A percentile compares a stretch with the other conserved stretches of the same genome.
phyloP scores from a whole-genome alignment of 2,888 invertebrate genomes.

The Oscheius sp. region DNA sequence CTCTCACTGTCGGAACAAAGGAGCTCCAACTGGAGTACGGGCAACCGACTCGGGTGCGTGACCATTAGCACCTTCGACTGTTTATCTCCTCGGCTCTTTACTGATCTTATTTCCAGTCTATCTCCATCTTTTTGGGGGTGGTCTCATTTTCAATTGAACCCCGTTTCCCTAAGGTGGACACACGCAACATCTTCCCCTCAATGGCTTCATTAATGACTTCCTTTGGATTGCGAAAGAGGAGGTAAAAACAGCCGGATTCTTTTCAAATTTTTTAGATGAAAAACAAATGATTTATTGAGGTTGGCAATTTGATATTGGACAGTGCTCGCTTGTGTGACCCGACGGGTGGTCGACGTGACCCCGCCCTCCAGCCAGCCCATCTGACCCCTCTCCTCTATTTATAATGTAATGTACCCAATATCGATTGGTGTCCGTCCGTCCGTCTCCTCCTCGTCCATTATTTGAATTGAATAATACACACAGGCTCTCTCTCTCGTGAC shows the following conservation, averaged over 20 bases:
- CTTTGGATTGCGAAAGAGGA: too few species aligned
- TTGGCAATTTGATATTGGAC: not conserved
- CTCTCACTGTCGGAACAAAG: too few species aligned
- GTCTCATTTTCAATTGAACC: too few species aligned
- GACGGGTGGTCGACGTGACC: slow-evolving; percentile 2
- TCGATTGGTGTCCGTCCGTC: not conserved
- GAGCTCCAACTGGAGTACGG: not conserved
- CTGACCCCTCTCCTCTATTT: slow-evolving; percentile 27
- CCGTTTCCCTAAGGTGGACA: too few species aligned
- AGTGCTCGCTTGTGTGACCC: not conserved
- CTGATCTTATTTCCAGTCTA: slow-evolving; percentile 17
- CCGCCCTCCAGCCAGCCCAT: slow-evolving; percentile 26
- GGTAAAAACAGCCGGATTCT: too few species aligned
- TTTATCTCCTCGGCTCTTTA: not conserved
- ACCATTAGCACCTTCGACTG: not conserved
- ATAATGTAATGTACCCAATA: slow-evolving; percentile 21
- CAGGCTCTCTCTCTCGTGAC: not conserved
- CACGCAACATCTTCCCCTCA: not conserved
- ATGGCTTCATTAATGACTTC: slow-evolving; percentile 6
- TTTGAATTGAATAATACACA: slow-evolving; percentile 11
- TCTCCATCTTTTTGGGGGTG: too few species aligned
- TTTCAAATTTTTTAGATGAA: not conserved
- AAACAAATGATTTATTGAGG: not conserved
- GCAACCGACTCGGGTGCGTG: not conserved
- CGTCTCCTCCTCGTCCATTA: not conserved